A percentile compares a stretch with the other conserved stretches of the same genome.
Conservation (phyloP, 2,888 invertebrate species). For the Coenonympha glycerion region DNA sequence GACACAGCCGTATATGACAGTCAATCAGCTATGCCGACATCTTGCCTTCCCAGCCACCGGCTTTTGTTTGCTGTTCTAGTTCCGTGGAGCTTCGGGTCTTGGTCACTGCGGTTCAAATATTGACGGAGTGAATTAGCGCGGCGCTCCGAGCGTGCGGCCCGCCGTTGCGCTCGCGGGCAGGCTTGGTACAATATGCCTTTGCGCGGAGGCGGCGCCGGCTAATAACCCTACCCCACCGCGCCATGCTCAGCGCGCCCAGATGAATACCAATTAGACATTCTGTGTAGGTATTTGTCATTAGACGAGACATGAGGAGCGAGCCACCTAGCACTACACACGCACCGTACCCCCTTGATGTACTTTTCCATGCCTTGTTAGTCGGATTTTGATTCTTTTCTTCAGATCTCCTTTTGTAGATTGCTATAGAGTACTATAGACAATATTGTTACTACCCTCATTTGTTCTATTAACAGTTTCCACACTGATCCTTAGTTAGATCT, state of each 20-base stretch:
- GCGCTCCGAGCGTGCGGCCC: constrained; percentile 63
- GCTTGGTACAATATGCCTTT: constrained; percentile 73
- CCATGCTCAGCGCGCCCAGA: constrained; percentile 71
- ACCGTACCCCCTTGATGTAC: constrained; percentile 30
- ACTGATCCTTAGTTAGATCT: too few species aligned
- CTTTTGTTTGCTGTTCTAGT: constrained; percentile 40
- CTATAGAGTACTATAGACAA: too few species aligned
- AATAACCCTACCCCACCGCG: constrained; percentile 76
- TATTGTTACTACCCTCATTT: too few species aligned
- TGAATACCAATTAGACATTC: constrained; percentile 74
- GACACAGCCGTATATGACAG: constrained; percentile 85
- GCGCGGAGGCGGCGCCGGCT: constrained; percentile 75
- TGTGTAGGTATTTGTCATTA: constrained; percentile 53
- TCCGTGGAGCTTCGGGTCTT: constrained; percentile 36
- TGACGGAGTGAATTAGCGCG: constrained; percentile 60
- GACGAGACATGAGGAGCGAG: constrained; percentile 32
- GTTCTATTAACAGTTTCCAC: too few species aligned
- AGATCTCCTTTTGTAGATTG: too few species aligned
- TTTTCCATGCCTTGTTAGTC: too few species aligned
- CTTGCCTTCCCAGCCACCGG: constrained; percentile 85
- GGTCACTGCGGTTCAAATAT: constrained; percentile 58
- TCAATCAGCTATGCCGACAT: constrained; percentile 91
- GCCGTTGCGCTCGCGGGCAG: constrained; percentile 68
- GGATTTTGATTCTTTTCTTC: too few species aligned
- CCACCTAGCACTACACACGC: constrained; percentile 19